Evolutionary conservation across 2,888 invertebrate genomes (phyloP).

Genomic region (Epistrophe eligans): DNA sequence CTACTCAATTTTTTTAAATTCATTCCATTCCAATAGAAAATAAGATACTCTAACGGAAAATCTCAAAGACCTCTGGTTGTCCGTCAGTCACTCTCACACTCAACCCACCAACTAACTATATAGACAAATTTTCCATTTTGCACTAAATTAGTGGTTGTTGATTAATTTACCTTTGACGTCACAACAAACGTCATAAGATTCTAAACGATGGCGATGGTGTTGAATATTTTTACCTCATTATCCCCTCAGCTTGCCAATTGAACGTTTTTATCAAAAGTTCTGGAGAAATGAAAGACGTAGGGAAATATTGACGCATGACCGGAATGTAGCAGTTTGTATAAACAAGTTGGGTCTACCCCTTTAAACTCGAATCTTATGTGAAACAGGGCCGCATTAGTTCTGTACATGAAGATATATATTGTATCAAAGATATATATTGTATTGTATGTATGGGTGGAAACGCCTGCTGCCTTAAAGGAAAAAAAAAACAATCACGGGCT

Average conservation of each 20-base stretch:
- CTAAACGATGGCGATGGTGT: background rate
- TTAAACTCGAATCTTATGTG: background rate
- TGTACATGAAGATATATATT: background rate
- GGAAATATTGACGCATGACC: background rate
- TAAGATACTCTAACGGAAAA: background rate
- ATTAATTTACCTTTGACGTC: slow-evolving; percentile 6
- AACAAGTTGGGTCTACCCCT: background rate
- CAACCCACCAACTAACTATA: background rate
- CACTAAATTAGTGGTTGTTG: background rate
- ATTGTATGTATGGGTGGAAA: too few species aligned
- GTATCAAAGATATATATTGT: too few species aligned
- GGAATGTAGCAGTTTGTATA: background rate
- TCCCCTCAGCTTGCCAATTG: background rate
- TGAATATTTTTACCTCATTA: slow-evolving; percentile 9
- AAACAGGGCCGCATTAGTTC: background rate
- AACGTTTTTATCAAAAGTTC: slow-evolving; percentile 11
- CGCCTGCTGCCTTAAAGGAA: too few species aligned
- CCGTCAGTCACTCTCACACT: too few species aligned
- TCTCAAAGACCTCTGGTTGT: background rate
- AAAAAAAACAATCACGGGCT: too few species aligned
- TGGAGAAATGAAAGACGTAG: slow-evolving; percentile 6
- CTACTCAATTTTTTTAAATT: background rate
- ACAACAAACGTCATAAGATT: slow-evolving; percentile 12
- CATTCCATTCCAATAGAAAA: background rate
- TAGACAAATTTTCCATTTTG: background rate